phyloP scores from a whole-genome alignment of 2,888 invertebrate species.

The Tetheella fluctuosa region DNA sequence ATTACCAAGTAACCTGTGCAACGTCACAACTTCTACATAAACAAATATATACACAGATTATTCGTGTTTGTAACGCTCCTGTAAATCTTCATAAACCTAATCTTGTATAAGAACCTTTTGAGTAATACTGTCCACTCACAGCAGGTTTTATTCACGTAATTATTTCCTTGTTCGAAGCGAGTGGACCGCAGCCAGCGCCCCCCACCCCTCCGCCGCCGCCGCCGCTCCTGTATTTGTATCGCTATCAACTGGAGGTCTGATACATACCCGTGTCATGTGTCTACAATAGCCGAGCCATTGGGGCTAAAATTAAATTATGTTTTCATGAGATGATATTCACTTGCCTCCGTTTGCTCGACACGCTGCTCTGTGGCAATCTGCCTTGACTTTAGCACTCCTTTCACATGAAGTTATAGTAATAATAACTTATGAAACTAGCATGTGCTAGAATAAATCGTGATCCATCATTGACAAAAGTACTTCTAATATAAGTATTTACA shows the following conservation, averaged over 20 bases:
- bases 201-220: neutral
- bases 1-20: too few relatives aligned
- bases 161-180: neutral
- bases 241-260: neutral
- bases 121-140: neutral
- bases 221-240: neutral
- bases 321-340: neutral
- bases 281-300: neutral
- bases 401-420: too few relatives aligned
- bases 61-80: neutral
- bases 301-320: neutral
- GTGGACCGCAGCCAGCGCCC: neutral
- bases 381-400: neutral
- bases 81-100: neutral
- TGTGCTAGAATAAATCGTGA: too few relatives aligned
- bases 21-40: too few relatives aligned
- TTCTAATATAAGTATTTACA: too few relatives aligned
- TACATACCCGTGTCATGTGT: too few relatives aligned
- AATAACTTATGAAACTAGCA: too few relatives aligned
- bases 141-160: neutral
- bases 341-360: neutral
- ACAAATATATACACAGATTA: too few relatives aligned
- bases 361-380: neutral
- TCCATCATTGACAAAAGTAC: too few relatives aligned
- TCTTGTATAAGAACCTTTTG: neutral